Evolutionary conservation across 2,797 vertebrate genomes (phyloP), one percentile per base, ranked within the genome.

Genomic region (Gobionotothen gibberifrons): DNA sequence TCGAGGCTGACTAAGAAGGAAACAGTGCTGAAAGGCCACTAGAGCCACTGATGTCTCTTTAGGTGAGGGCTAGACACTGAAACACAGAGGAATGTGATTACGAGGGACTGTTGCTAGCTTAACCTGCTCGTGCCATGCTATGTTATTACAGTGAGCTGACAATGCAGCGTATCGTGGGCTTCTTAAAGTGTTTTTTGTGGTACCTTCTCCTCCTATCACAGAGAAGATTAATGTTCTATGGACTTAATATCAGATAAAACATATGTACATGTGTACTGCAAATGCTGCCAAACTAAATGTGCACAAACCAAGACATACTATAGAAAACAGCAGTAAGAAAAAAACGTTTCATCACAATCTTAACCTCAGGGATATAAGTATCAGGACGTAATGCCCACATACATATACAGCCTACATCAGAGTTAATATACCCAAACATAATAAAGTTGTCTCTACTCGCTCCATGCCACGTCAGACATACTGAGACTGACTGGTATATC

Each of bases 1-100:
- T 65, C 29, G 7, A 81, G 67, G 72, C 63, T 29, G 69, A 70
- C 74, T 81, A 72, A 9, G 77, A 75, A 76, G 80, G 73, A 79
- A 84, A 84, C 76, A 53, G 42, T 32, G 70, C 73, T 87, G 56
- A 74, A 87, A 86, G 77, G 81, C 81, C 81, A 74, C 36, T 54
- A n/a, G 65, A 80, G 74, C 66, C 79, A 66, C 69, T 76, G 68
- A 84, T 69, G 88, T 87, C 83, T 90, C 48, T 87, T 81, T 85
- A 85, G 80, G 72, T 75, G 55, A 87, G 53, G 36, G 22, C 39
- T 40, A 52, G 68, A 79, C 59, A 60, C 63, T 62, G 52, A 83
- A 78, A 66, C 78, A 66, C 83, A 79, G 81, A 83, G 74, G 79
- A 79, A 85, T 83, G 61, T 17, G 21, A 22, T 68, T 82, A 12